Evolutionary conservation across 2,113 vertebrate genomes (phyloP).

Genomic region (Machaerirhynchus nigripectus): DNA sequence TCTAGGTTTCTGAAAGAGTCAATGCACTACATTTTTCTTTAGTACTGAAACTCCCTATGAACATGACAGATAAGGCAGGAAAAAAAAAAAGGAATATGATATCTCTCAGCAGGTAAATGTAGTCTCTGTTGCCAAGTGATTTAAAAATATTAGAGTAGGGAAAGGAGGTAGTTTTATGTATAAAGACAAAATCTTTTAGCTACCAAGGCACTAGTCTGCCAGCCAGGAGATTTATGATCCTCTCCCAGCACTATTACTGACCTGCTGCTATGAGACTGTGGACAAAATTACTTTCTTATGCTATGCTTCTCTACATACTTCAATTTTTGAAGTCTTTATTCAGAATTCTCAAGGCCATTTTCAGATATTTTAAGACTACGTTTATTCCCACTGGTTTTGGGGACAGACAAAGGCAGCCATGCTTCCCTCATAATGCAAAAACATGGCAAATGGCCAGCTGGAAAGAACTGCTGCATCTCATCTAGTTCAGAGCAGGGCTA

Average conservation of each 20-base stretch:
- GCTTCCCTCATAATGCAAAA: not conserved
- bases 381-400: not conserved
- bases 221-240: not conserved
- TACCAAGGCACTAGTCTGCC: not conserved
- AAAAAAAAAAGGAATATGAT: not conserved
- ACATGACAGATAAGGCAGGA: not conserved
- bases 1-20: not conserved
- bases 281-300: not conserved
- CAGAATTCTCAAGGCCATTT: not conserved
- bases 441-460: not conserved
- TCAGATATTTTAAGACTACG: not conserved
- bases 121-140: not conserved
- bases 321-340: not conserved
- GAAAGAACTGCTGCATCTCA: not conserved
- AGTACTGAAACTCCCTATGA: not conserved
- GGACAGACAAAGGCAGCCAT: not conserved
- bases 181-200: not conserved
- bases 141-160: not conserved
- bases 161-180: not conserved
- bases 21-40: not conserved
- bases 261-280: not conserved
- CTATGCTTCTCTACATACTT: not conserved
- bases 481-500: not conserved
- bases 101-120: not conserved
- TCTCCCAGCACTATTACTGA: not conserved